Percentiles rank a stretch among this genome's conserved stretches.
Evolutionary conservation across 2,113 vertebrate species (phyloP).

Genomic region (Antigone vipio): DNA sequence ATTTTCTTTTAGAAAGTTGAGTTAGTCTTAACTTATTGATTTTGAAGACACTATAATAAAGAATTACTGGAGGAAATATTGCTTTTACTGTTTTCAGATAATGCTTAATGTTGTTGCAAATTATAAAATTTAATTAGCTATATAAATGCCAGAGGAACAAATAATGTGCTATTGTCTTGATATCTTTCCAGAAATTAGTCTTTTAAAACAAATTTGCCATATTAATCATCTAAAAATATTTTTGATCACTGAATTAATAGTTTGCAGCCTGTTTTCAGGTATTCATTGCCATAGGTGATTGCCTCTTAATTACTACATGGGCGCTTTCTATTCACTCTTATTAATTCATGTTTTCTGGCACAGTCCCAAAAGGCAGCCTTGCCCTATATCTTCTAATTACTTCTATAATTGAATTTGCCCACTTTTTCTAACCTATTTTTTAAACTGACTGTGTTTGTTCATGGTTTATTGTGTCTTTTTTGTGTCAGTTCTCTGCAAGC

Average conservation of each 20-base stretch:
- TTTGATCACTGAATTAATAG: constrained; percentile 99
- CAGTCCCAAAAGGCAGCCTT: constrained; percentile 93
- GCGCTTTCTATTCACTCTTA: constrained; percentile 94
- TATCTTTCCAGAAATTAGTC: constrained; percentile 99
- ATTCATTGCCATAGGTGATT: constrained; percentile 99
- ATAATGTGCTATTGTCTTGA: constrained; percentile 97
- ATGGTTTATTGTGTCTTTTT: constrained; percentile 98
- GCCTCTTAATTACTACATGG: constrained; percentile 99
- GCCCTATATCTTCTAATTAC: constrained; percentile 99
- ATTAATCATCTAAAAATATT: constrained; percentile 99
- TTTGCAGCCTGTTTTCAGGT: constrained; percentile 90
- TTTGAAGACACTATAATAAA: constrained; percentile 58
- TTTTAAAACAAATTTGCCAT: constrained; percentile 99
- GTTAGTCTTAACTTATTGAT: constrained; percentile 72
- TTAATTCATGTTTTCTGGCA: constrained; percentile 99
- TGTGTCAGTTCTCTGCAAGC: constrained; percentile 91
- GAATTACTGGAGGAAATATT: constrained; percentile 70
- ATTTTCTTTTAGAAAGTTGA: constrained; percentile 55
- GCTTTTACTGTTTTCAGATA: constrained; percentile 81
- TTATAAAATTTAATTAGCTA: constrained; percentile 99
- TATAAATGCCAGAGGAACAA: constrained; percentile 97
- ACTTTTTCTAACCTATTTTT: constrained; percentile 98
- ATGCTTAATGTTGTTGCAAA: constrained; percentile 86
- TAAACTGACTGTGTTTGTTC: constrained; percentile 98
- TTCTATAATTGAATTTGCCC: constrained; percentile 99